These are phyloP conservation scores for Micromys minutus DNA, from an alignment of 2,113 vertebrate genomes.

Conservation along the genomic window DNA sequence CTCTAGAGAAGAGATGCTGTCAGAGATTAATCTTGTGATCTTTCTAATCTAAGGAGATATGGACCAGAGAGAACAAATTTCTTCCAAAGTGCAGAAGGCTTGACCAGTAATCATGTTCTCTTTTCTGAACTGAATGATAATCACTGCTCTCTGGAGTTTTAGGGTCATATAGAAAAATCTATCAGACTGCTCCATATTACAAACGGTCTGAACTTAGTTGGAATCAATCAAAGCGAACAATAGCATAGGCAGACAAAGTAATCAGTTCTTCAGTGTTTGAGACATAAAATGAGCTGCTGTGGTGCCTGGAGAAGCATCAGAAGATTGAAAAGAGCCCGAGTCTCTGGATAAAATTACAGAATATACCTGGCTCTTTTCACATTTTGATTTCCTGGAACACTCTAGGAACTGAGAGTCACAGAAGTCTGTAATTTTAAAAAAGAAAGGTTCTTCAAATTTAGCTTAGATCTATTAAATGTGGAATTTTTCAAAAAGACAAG, in stretches of 20 bases:
- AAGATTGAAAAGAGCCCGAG: background rate
- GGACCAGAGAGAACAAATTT: background rate
- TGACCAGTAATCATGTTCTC: conserved; percentile 35
- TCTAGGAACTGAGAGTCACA: background rate
- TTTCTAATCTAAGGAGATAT: background rate
- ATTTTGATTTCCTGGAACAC: background rate
- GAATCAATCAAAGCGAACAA: conserved; percentile 43
- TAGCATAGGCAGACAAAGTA: conserved; percentile 27
- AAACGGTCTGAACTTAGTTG: background rate
- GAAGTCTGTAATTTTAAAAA: background rate
- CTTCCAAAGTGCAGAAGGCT: background rate
- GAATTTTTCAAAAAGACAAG: background rate
- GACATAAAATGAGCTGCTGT: background rate
- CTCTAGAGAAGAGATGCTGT: background rate
- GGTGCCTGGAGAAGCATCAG: background rate
- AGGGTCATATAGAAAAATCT: background rate
- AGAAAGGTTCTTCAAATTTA: background rate
- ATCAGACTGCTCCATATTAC: background rate
- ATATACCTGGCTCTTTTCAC: background rate
- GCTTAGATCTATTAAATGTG: background rate
- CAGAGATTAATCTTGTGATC: background rate
- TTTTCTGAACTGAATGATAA: conserved; percentile 26
- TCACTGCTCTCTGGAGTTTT: conserved; percentile 20
- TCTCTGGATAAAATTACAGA: background rate
- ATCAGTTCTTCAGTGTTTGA: conserved; percentile 29